A percentile compares a stretch with the other conserved stretches of the same genome.
phyloP scores from a whole-genome alignment of 92 coral and sea anemone species.

The Palythoa grandis region DNA sequence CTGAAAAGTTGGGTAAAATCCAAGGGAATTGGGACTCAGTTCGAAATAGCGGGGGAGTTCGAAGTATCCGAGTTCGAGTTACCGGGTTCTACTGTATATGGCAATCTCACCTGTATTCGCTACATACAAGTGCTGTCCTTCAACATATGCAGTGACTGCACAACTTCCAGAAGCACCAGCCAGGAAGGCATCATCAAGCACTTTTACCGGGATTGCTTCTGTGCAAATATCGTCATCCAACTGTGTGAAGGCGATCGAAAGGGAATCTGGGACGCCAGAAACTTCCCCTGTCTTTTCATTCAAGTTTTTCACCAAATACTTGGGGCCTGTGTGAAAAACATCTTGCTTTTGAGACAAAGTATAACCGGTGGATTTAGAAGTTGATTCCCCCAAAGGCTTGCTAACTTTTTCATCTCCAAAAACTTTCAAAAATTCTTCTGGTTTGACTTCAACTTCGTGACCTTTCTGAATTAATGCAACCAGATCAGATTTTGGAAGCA shows the following conservation, averaged over 20 bases:
- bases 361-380: slow-evolving; percentile 56
- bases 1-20: too few relatives aligned
- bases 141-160: slow-evolving; percentile 86
- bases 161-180: slow-evolving; percentile 97
- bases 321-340: slow-evolving; percentile 89
- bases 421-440: slow-evolving; percentile 53
- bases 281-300: slow-evolving; percentile 49
- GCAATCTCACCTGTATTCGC: slow-evolving; percentile 83
- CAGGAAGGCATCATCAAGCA: slow-evolving; percentile 83
- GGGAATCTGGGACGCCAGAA: slow-evolving; percentile 64
- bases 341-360: slow-evolving; percentile 85
- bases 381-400: slow-evolving; percentile 29
- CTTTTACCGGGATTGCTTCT: slow-evolving; percentile 95
- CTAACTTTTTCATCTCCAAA: slow-evolving; percentile 25
- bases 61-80: too few relatives aligned
- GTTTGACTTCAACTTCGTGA: slow-evolving; percentile 43
- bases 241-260: slow-evolving; percentile 85
- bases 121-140: slow-evolving; percentile 74
- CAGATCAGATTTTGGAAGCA: slow-evolving; percentile 68
- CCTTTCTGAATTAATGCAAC: slow-evolving; percentile 31
- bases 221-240: slow-evolving; percentile 92
- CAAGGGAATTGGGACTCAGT: too few relatives aligned
- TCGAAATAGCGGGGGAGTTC: too few relatives aligned
- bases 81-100: too few relatives aligned
- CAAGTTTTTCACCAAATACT: slow-evolving; percentile 74